Conservation (phyloP, 2,888 invertebrate species). For the Apodemia hepburni region DNA sequence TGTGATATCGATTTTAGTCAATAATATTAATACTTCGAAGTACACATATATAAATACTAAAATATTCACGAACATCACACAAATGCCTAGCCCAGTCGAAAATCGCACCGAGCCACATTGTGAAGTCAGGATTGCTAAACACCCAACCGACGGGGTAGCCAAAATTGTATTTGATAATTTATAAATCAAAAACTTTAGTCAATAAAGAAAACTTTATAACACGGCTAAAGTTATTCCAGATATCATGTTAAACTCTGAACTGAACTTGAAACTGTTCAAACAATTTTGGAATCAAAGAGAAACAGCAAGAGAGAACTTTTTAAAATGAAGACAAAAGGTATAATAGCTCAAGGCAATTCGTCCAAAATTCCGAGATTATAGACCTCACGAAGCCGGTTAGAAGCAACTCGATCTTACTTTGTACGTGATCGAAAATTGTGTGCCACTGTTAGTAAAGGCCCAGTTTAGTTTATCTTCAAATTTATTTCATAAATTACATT, state of each 20-base stretch:
- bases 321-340: conserved; percentile 34
- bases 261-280: conserved; percentile 19
- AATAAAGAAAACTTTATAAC: conserved; percentile 6
- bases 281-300: conserved; percentile 23
- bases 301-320: conserved; percentile 37
- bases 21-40: too few relatives aligned
- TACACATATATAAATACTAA: too few relatives aligned
- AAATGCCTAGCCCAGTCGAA: too few relatives aligned
- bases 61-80: too few relatives aligned
- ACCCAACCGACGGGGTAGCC: too few relatives aligned
- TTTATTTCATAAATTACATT: neutral
- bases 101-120: too few relatives aligned
- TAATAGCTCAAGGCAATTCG: conserved; percentile 35
- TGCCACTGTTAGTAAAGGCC: conserved; percentile 37
- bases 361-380: conserved; percentile 36
- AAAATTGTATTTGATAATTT: conserved; percentile 14
- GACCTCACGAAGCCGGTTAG: conserved; percentile 44
- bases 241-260: conserved; percentile 19
- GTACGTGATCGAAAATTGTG: conserved; percentile 52
- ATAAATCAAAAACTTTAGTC: conserved; percentile 24
- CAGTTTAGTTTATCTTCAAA: conserved; percentile 18
- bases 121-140: too few relatives aligned
- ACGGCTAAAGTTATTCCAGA: conserved; percentile 21
- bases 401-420: conserved; percentile 45
- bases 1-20: too few relatives aligned